phyloP scores from a whole-genome alignment of 2,113 vertebrate species.

The Corythornis cristatus region DNA sequence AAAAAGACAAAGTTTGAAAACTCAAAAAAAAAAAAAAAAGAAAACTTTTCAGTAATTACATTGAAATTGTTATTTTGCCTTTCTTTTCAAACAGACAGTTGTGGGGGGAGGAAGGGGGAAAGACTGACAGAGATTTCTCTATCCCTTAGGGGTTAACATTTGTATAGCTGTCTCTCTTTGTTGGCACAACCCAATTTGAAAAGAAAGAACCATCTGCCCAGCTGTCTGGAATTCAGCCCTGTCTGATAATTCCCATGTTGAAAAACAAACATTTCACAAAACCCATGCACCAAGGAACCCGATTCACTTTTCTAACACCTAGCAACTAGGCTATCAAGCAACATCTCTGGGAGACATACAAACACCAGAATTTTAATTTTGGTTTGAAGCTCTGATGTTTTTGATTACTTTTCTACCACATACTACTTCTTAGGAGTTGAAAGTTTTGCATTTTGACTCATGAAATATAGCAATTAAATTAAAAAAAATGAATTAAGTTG shows the following conservation, averaged over 20 bases:
- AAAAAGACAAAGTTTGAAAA: not conserved
- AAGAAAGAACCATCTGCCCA: constrained; percentile 73
- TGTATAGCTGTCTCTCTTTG: constrained; percentile 59
- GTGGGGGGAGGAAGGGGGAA: not conserved
- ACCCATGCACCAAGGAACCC: not conserved
- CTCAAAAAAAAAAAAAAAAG: not conserved
- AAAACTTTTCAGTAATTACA: not conserved
- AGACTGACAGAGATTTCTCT: not conserved
- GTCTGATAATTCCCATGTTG: constrained; percentile 39
- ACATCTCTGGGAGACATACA: not conserved
- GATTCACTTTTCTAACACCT: not conserved
- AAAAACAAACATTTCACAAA: constrained; percentile 50
- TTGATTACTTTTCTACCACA: not conserved
- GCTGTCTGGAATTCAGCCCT: constrained; percentile 59
- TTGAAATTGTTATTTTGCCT: not conserved
- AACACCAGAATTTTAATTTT: not conserved
- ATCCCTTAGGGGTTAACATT: constrained; percentile 63
- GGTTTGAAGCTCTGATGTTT: not conserved
- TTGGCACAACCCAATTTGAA: constrained; percentile 61
- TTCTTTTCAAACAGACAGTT: not conserved
- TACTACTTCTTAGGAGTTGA: not conserved
- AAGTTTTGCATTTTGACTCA: not conserved
- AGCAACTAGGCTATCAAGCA: not conserved
- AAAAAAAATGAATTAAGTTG: not conserved
- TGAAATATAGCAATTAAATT: not conserved